phyloP scores from a whole-genome alignment of 2,888 invertebrate genomes.

The Alcis repandata region DNA sequence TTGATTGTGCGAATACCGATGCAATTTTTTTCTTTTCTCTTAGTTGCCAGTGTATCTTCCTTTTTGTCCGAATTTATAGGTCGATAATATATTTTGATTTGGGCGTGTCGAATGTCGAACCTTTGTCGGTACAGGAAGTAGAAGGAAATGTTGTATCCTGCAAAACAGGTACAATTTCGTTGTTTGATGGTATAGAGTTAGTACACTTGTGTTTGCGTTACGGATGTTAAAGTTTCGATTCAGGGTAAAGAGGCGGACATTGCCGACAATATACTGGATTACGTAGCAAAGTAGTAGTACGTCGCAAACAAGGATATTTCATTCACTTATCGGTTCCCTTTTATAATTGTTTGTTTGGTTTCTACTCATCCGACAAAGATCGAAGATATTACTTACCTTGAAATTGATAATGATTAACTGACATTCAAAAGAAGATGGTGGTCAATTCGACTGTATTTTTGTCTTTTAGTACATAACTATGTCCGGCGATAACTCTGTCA shows the following conservation, averaged over 20 bases:
- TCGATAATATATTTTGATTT: conserved; percentile 85
- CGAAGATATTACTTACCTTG: conserved; percentile 8
- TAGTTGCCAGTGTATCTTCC: conserved; percentile 56
- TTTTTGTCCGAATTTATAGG: conserved; percentile 53
- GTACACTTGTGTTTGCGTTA: conserved; percentile 84
- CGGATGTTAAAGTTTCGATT: conserved; percentile 70
- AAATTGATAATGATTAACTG: conserved; percentile 21
- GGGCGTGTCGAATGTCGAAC: conserved; percentile 81
- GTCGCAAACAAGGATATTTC: conserved; percentile 26
- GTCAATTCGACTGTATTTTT: too few species aligned
- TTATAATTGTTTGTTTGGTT: too few species aligned
- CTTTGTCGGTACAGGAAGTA: conserved; percentile 82
- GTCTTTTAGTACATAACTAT: too few species aligned
- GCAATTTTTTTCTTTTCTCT: conserved; percentile 60
- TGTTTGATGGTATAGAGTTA: conserved; percentile 59
- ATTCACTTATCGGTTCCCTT: background rate
- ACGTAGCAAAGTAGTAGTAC: conserved; percentile 38
- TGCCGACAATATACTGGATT: conserved; percentile 58
- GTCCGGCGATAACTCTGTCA: too few species aligned
- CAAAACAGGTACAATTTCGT: conserved; percentile 67
- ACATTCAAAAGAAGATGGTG: too few species aligned
- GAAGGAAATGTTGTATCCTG: conserved; percentile 63
- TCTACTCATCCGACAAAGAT: too few species aligned
- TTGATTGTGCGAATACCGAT: conserved; percentile 84
- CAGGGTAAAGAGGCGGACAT: conserved; percentile 59